These are phyloP conservation scores for Cheilinus undulatus DNA, from an alignment of 2,113 vertebrate species.

Conservation along the genomic window DNA sequence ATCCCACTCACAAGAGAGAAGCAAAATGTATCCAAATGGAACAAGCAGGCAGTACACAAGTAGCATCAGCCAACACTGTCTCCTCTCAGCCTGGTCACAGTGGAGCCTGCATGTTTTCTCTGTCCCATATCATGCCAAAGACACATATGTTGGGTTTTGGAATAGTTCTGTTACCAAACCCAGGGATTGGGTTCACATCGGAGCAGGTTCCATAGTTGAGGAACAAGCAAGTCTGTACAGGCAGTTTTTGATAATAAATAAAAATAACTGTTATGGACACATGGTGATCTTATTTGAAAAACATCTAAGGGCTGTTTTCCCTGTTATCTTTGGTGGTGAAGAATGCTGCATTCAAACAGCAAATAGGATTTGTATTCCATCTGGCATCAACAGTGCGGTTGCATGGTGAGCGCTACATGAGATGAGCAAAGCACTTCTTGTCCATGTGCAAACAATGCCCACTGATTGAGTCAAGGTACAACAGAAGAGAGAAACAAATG, in stretches of 20 bases:
- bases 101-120: background rate
- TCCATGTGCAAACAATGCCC: constrained; percentile 2
- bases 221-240: too few relatives aligned
- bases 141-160: background rate
- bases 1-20: constrained; percentile 18
- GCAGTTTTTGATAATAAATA: background rate
- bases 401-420: constrained; percentile 21
- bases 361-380: constrained; percentile 62
- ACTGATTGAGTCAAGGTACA: constrained; percentile 21
- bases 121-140: constrained; percentile 6
- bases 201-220: background rate
- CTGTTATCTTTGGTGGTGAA: constrained; percentile 1
- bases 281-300: background rate
- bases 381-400: constrained; percentile 19
- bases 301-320: background rate
- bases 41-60: background rate
- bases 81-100: background rate
- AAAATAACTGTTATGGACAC: background rate
- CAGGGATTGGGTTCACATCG: background rate
- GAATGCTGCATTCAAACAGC: constrained; percentile 19
- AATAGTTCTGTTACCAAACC: background rate
- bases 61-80: background rate
- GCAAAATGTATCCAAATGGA: constrained; percentile 6
- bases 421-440: constrained; percentile 37
- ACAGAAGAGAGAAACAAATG: constrained; percentile 21